These are phyloP conservation scores for Cyclina sinensis DNA, from an alignment of 1,140 invertebrate species.

Conservation along the genomic window DNA sequence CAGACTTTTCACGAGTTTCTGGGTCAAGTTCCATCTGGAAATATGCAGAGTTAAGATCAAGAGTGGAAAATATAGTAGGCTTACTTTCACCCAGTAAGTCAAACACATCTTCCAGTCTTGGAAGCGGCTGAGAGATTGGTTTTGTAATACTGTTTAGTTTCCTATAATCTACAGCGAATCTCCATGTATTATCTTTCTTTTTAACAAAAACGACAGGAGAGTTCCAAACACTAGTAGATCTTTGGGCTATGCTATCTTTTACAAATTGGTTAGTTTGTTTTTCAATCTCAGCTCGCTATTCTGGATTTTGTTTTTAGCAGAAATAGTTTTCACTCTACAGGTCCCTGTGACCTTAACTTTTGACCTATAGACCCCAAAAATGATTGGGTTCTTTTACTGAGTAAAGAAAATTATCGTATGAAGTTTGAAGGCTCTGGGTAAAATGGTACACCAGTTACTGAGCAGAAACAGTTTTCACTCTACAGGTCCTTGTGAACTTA, in stretches of 20 bases:
- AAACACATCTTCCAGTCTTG: slow-evolving; percentile 56
- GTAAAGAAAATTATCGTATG: too few species aligned
- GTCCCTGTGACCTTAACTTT: too few species aligned
- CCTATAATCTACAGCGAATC: slow-evolving; percentile 74
- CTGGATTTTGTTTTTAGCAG: slow-evolving; percentile 59
- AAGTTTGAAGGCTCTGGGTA: too few species aligned
- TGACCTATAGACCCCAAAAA: too few species aligned
- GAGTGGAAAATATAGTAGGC: slow-evolving; percentile 18
- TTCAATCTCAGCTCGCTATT: slow-evolving; percentile 47
- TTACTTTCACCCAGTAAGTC: slow-evolving; percentile 59
- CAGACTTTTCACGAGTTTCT: slow-evolving; percentile 40
- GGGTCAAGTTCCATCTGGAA: slow-evolving; percentile 56
- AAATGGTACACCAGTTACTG: too few species aligned
- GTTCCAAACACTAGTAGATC: slow-evolving; percentile 56
- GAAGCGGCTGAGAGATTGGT: too few species aligned
- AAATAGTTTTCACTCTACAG: too few species aligned
- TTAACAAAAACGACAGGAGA: slow-evolving; percentile 71
- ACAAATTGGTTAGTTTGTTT: slow-evolving; percentile 53
- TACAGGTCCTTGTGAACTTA: too few species aligned
- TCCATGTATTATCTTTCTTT: slow-evolving; percentile 63
- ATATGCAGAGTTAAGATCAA: slow-evolving; percentile 43
- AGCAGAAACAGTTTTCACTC: too few species aligned
- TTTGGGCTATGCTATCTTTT: slow-evolving; percentile 35
- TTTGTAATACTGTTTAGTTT: slow-evolving; percentile 68
- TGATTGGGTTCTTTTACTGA: too few species aligned